Evolutionary conservation across 2,113 vertebrate species (phyloP), one percentile per base, ranked within the genome.

Genomic region (Apodemus sylvaticus): DNA sequence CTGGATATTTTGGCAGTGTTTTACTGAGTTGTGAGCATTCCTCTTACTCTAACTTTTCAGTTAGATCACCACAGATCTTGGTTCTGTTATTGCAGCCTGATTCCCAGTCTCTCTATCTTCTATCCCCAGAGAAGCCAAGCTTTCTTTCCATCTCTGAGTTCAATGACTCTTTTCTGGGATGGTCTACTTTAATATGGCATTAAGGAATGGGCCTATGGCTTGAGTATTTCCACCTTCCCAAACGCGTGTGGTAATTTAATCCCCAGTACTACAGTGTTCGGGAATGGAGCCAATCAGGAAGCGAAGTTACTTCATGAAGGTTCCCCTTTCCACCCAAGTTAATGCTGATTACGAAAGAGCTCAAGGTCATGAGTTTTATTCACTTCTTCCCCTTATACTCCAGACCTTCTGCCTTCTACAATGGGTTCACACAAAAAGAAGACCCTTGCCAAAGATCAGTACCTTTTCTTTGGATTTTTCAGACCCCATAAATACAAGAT

Each of bases 11-110:
- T 82, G 36, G 42, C 19, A 68, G 92, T 92, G 9, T 90, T 95
- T 97, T 87, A 88, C 66, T 58, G 70, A 22, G 19, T 83, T 53
- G 31, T 74, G 51, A 71, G 42, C 85, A 88, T 74, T 90, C 82
- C 19, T 73, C 39, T 79, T 24, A 83, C 9, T 92, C 71, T 90
- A 68, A 26, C 58, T 55, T 76, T 91, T 96, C 51, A 85, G 26
- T 90, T 83, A 53, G 36, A 66, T 89, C 74, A 83, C 70, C 55
- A 36, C 10, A 3, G 36, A 91, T 86, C 90, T 86, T 86, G 86
- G 81, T 71, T 83, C 45, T 88, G 42, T 22, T 55, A 91, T n/a
- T 24, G 51, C 1, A 81, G 5, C 2, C 29, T 83, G 68, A 91
- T 48, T 88, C 45, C 19, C 79, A 77, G 83, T 86, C 26, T 14